Percentiles rank a stretch among this genome's conserved stretches.
Evolutionary conservation across 2,888 invertebrate genomes (phyloP).

Genomic region (Scaptomyza reducta): DNA sequence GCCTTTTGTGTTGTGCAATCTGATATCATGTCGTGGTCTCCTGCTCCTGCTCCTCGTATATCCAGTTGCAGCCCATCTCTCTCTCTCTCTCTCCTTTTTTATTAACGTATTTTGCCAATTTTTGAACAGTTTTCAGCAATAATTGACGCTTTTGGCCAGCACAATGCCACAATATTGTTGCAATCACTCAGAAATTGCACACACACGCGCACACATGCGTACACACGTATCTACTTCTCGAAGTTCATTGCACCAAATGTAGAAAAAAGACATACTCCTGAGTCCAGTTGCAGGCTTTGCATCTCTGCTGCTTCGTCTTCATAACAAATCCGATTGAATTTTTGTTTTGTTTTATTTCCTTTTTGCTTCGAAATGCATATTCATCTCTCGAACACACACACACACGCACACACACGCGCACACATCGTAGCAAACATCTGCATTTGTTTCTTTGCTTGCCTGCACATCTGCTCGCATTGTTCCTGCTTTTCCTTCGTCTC

Average conservation of each 20-base stretch:
- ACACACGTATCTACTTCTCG: not conserved
- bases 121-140: conserved; percentile 36
- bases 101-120: conserved; percentile 14
- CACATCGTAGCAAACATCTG: conserved; percentile 59
- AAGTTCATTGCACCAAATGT: conserved; percentile 67
- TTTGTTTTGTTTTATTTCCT: conserved; percentile 70
- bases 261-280: conserved; percentile 32
- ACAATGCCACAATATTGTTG: conserved; percentile 38
- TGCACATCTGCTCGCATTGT: conserved; percentile 77
- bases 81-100: not conserved
- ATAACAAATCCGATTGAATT: conserved; percentile 74
- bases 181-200: conserved; percentile 69
- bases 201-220: conserved; percentile 1
- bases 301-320: conserved; percentile 6
- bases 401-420: conserved; percentile 14
- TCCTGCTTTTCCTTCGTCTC: conserved; percentile 38
- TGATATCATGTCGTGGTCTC: conserved; percentile 65
- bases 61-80: conserved; percentile 65
- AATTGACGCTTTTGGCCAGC: conserved; percentile 58
- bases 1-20: conserved; percentile 67
- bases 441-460: conserved; percentile 55
- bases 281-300: conserved; percentile 57
- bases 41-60: conserved; percentile 39
- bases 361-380: conserved; percentile 63
- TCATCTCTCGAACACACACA: conserved; percentile 52